Evolutionary conservation across 2,888 invertebrate genomes (phyloP), one percentile per base, ranked within the genome.

Genomic region (Aphidoletes aphidimyza): DNA sequence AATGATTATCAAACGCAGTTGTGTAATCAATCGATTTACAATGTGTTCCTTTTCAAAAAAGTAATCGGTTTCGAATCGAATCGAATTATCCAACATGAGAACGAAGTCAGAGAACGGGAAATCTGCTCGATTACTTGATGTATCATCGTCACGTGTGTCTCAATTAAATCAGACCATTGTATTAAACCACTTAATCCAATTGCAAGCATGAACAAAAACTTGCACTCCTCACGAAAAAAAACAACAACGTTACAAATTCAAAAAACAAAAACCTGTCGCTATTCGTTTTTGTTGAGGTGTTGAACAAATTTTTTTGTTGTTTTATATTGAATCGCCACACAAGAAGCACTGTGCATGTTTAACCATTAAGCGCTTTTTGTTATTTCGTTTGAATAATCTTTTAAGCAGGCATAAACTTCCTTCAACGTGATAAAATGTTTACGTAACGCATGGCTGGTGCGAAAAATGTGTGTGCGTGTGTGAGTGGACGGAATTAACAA

Each of bases 361-460:
- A 69, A 26, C 69, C 30, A 69, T 69, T 69, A 30, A 69, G 34
- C 69, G 14, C 11, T 54, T 54, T n/a, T 54, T 26, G n/a, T n/a
- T n/a, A n/a, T n/a, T 22, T 17, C 26, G 26, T 69, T 69, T 17
- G 34, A 69, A 30, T 69, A 69, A 69, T 69, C 69, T 69, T 69
- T 69, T 69, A 69, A 69, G 69, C 14, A 30, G 69, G 69, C 69
- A 69, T 69, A 69, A 14, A 26, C 34, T 69, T 34, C 69, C 34
- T 69, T 69, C 69, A 69, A 69, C 69, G 69, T 69, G 69, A 69
- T 69, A 69, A 69, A 69, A 69, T 69, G 69, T 30, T 69, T 69
- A 69, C 30, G 69, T 30, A 69, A 69, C 69, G 69, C 69, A 30
- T 69, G 69, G 69, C 69, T 69, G 69, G 69, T 34, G 69, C 69